Conservation (phyloP, 2,797 vertebrate genomes). For the Eurystomus glaucurus region DNA sequence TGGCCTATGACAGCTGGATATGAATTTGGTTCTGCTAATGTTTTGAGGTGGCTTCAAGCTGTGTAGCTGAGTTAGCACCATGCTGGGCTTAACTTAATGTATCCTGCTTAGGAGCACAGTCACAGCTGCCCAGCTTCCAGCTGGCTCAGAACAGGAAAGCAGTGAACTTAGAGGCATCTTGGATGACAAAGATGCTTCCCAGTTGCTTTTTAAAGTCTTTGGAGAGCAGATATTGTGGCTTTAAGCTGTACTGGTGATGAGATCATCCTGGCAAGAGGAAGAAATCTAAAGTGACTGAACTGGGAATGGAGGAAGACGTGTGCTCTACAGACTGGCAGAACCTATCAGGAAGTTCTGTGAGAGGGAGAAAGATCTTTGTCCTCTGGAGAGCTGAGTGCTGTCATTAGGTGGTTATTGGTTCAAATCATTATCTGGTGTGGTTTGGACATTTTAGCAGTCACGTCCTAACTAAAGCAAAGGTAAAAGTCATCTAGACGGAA, state of each 20-base stretch:
- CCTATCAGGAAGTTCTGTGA: neutral
- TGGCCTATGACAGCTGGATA: neutral
- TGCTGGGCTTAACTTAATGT: neutral
- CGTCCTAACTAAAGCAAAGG: neutral
- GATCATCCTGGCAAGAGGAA: neutral
- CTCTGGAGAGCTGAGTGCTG: neutral
- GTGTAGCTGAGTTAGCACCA: slow-evolving; percentile 25
- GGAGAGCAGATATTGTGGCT: neutral
- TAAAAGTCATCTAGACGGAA: neutral
- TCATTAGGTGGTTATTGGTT: neutral
- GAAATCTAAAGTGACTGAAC: neutral
- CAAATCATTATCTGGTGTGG: neutral
- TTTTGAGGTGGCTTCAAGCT: slow-evolving; percentile 38
- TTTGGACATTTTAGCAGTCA: neutral
- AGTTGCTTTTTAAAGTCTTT: slow-evolving; percentile 11
- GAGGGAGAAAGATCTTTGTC: neutral
- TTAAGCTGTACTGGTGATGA: neutral
- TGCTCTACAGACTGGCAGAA: neutral
- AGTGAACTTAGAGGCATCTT: slow-evolving; percentile 4
- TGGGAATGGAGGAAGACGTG: neutral
- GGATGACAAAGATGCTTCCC: neutral
- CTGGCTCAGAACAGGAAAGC: slow-evolving; percentile 6
- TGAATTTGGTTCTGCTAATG: neutral
- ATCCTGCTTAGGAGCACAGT: neutral
- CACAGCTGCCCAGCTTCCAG: slow-evolving; percentile 8